A percentile compares a stretch with the other conserved stretches of the same genome.
Evolutionary conservation across 2,113 vertebrate species (phyloP).

Genomic region (Pomatostomus ruficeps): DNA sequence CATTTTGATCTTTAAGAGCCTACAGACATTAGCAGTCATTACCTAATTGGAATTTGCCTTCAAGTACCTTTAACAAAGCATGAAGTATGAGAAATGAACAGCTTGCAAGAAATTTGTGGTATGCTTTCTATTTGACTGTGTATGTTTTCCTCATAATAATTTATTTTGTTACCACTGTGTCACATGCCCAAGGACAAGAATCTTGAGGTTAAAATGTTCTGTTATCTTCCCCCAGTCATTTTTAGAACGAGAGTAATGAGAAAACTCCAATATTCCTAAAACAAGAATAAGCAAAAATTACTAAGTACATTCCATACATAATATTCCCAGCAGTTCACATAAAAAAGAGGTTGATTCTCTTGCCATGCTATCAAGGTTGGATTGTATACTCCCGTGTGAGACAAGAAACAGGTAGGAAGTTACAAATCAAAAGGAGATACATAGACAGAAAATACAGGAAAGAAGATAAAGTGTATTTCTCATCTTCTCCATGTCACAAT

Average conservation of each 20-base stretch:
- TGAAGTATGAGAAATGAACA: background rate
- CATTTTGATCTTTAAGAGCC: background rate
- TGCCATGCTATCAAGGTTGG: background rate
- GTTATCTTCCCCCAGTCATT: background rate
- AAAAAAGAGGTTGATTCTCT: background rate
- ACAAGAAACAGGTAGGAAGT: background rate
- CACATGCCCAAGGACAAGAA: background rate
- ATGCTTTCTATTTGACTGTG: background rate
- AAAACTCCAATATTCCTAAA: background rate
- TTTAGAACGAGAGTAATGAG: background rate
- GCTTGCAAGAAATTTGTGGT: background rate
- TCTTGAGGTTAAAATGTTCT: background rate
- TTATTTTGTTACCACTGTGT: background rate
- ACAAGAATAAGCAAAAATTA: background rate
- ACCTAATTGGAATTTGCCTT: conserved; percentile 27
- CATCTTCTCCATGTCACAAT: background rate
- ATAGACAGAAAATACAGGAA: background rate
- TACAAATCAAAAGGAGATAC: background rate
- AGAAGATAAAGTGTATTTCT: background rate
- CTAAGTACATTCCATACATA: background rate
- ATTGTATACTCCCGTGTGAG: background rate
- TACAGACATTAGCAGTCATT: background rate
- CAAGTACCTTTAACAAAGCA: background rate
- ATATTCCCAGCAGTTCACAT: background rate
- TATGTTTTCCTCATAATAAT: background rate